Conservation (phyloP, 2,888 invertebrate species). For the Eupithecia vulgata region DNA sequence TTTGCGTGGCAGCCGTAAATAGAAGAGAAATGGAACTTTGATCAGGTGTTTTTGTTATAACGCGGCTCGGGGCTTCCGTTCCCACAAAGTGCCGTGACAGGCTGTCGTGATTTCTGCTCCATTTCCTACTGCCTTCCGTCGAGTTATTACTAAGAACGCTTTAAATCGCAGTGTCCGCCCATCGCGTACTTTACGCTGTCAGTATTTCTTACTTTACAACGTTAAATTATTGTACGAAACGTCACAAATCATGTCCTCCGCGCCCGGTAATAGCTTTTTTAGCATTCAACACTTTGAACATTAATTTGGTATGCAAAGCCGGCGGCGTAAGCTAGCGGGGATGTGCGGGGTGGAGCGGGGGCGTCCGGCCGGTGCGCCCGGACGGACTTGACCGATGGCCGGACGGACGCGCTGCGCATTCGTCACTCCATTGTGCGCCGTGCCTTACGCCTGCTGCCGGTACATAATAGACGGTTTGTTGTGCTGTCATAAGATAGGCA, state of each 20-base stretch:
- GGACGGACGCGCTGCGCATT: constrained; percentile 61
- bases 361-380: constrained; percentile 51
- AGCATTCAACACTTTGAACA: constrained; percentile 45
- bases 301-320: constrained; percentile 45
- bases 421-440: constrained; percentile 55
- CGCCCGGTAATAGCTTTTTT: constrained; percentile 44
- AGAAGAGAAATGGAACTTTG: constrained; percentile 20
- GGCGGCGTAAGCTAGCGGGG: constrained; percentile 35
- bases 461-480: constrained; percentile 41
- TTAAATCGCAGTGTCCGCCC: constrained; percentile 27
- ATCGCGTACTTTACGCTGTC: constrained; percentile 18
- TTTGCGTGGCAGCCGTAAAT: constrained; percentile 28
- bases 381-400: constrained; percentile 56
- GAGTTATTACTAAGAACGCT: constrained; percentile 15
- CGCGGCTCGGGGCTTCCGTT: neutral
- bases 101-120: constrained; percentile 6
- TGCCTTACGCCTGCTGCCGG: constrained; percentile 29
- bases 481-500: constrained; percentile 36
- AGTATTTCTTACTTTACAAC: constrained; percentile 21
- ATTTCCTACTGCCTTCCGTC: constrained; percentile 14
- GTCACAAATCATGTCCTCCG: constrained; percentile 37
- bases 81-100: constrained; percentile 2
- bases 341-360: constrained; percentile 29
- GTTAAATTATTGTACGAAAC: constrained; percentile 39
- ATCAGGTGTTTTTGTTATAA: constrained; percentile 20